Percentiles rank a stretch among this genome's conserved stretches.
Conservation (phyloP, 2,113 vertebrate genomes). For the Romanogobio albipinnatus region DNA sequence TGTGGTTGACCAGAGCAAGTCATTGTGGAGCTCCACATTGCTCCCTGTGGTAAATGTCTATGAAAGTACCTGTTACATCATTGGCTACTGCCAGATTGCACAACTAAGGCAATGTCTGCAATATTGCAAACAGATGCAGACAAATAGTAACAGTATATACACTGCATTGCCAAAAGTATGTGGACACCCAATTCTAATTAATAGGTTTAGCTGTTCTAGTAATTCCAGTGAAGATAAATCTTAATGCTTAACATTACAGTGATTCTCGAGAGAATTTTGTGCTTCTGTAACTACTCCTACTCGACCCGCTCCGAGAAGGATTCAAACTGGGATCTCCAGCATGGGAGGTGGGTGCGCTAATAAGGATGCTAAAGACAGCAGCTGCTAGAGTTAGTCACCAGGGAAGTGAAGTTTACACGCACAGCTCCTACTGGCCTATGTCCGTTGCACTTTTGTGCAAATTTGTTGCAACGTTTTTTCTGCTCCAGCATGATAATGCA, state of each 20-base stretch:
- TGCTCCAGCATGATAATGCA: background rate
- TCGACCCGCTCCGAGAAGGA: too few relatives aligned
- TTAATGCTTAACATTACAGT: background rate
- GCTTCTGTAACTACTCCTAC: background rate
- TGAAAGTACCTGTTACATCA: conserved; percentile 34
- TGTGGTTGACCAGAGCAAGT: conserved; percentile 49
- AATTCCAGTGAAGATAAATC: background rate
- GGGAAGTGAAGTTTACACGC: too few relatives aligned
- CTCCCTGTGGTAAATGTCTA: conserved; percentile 61
- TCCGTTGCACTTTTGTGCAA: background rate
- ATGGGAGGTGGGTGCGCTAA: too few relatives aligned
- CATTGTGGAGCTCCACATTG: conserved; percentile 53
- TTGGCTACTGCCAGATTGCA: conserved; percentile 26
- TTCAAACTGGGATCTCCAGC: too few relatives aligned
- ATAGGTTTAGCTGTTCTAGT: background rate
- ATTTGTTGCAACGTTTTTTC: background rate
- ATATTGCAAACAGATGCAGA: conserved; percentile 30
- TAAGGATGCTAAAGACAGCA: too few relatives aligned
- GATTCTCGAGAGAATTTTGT: background rate
- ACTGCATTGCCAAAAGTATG: background rate
- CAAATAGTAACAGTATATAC: background rate
- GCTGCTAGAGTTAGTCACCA: too few relatives aligned
- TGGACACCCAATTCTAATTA: background rate
- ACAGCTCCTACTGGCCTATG: too few relatives aligned
- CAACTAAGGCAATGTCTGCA: background rate